Evolutionary conservation across 2,113 vertebrate genomes (phyloP), one percentile per base, ranked within the genome.

Genomic region (Micromys minutus): DNA sequence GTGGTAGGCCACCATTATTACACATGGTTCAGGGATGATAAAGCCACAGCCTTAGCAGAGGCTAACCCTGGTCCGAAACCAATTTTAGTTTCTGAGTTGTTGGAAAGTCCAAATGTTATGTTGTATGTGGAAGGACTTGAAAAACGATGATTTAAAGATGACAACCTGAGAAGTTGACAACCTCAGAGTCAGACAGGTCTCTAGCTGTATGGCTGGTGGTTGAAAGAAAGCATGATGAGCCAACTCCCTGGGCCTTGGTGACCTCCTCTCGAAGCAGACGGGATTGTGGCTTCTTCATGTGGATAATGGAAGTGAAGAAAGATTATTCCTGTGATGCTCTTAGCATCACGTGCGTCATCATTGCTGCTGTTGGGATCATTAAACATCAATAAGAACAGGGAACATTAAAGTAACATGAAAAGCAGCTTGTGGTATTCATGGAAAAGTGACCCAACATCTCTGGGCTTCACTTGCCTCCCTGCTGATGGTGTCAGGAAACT

Each of bases 121-220:
- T 2, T 88, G 31, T 13, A 1, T 7, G 8, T n/a, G n/a, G 59
- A 94, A 61, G 19, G 67, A 39, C 72, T 89, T 85, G 65, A 71
- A 36, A 94, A 90, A 47, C 19, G 36, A 22, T 7, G 55, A 75
- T 84, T 85, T 59, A 52, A 80, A 83, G 80, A 61, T 61, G 80
- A 31, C 81, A 42, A 34, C 26, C 8, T 34, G 45, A 15, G 29
- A 36, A 45, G 31, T 45, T 34, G 72, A 72, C 17, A 92, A 52
- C 45, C 19, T 7, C 65, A 8, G 21, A 77, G 19, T 74, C 22
- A 47, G 65, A 65, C n/a, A 89, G 15, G 31, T 5, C 21, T 10
- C 61, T 93, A n/a, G 42, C n/a, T 87, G 3, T 84, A 61, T 87
- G 59, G 6, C 36, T 61, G 17, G 47, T 89, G 52, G 71, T 31